Base-by-base conservation (phyloP, 2,888 invertebrate species). In the Megalurothrips usitatus region DNA sequence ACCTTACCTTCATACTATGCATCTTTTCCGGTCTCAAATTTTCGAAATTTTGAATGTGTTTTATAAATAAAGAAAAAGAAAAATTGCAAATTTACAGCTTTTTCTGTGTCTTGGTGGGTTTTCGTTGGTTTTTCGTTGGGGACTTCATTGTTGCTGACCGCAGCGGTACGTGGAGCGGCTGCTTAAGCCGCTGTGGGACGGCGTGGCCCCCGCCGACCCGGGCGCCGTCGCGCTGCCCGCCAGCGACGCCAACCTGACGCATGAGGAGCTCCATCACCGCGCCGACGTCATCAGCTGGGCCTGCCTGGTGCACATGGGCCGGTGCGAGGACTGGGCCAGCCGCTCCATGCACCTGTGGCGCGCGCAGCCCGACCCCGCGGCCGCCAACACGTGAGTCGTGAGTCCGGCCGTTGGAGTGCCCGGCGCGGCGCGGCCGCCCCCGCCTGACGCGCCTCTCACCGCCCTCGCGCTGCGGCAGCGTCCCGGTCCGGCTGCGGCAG, bases 301-400 rank as follows among this genome's bases (percentile, higher is more conserved):
- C 23, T 75, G 68, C 26, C 10, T 8, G 23, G 68, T 75, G 68
- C 68, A 75, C 68, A 26, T 75, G 11, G 68, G 23, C 68, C 23
- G 12, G 68, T 75, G 68, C 68, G 68, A 75, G 26, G 68, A 75
- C 68, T 75, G 68, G 68, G 68, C 68, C 8, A n/a, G 68, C 26
- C 68, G 68, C 26, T n/a, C 68, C 68, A 26, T 75, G 68, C 68
- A 75, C 68, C 68, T 75, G 23, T 75, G 68, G 68, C 68, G 68
- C 8, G 23, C 23, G 26, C 68, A 75, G 68, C 12, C 9, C 11
- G 68, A 75, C 68, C 58, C 58, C 19, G 26, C 23, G 23, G 26
- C 68, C 68, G 11, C 23, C 68, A 75, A 26, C 68, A 75, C 68
- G 68, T 75, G 68, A 75, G 68, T 68, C 23, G n/a, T 26, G 58